These are phyloP conservation scores for Centruroides sculpturatus DNA, from an alignment of 1,140 invertebrate genomes.

Conservation along the genomic window DNA sequence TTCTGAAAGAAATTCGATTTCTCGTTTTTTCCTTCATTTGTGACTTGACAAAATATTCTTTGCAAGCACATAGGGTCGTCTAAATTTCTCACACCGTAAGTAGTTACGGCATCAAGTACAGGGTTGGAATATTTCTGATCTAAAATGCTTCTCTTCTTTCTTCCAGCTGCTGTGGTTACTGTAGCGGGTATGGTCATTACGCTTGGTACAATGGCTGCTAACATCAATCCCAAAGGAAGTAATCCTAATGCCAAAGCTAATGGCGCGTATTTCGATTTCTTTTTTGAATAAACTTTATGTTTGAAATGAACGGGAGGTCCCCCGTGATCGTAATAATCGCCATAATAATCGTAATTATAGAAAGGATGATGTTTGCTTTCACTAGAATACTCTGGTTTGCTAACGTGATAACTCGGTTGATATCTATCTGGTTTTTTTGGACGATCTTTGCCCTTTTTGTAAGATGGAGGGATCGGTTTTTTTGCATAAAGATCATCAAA, in stretches of 20 bases:
- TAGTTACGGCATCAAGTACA: constrained; percentile 5
- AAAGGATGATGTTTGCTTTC: no score
- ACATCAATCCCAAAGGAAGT: constrained; percentile 7
- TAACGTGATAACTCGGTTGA: no score
- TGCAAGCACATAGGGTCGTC: constrained; percentile 12
- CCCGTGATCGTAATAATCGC: no score
- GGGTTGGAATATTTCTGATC: constrained; percentile 2
- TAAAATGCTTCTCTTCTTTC: constrained; percentile 3
- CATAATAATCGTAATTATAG: no score
- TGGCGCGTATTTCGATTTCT: constrained; percentile 7
- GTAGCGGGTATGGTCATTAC: constrained; percentile 12
- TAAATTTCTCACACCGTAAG: constrained; percentile 3
- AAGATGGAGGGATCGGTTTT: no score
- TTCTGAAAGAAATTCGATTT: constrained; percentile 7
- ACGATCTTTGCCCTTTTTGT: no score
- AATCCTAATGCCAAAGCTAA: constrained; percentile 11
- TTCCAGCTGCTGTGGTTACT: constrained; percentile 5
- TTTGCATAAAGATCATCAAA: no score
- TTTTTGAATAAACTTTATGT: neutral
- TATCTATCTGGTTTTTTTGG: no score
- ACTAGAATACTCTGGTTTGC: no score
- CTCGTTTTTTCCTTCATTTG: constrained; percentile 3
- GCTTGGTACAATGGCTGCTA: constrained; percentile 8
- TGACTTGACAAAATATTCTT: constrained; percentile 10
- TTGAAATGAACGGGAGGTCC: no score